phyloP scores from a whole-genome alignment of 2,888 invertebrate genomes.

The Cerastis leucographa region DNA sequence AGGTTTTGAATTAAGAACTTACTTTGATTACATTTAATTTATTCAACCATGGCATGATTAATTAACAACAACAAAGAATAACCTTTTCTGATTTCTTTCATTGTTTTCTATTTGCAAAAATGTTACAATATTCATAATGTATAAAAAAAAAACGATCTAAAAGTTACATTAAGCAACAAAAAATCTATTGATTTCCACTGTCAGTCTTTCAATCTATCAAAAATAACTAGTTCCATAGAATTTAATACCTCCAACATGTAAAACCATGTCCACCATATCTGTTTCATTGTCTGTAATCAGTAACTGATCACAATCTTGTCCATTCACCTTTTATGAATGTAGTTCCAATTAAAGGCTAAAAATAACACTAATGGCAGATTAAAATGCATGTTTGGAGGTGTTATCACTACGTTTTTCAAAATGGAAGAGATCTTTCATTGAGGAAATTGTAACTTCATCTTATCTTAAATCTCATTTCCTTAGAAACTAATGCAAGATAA shows the following conservation, averaged over 20 bases:
- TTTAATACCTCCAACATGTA: slow-evolving; percentile 24
- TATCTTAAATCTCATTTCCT: background rate
- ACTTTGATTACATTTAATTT: background rate
- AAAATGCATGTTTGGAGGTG: background rate
- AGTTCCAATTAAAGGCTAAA: slow-evolving; percentile 22
- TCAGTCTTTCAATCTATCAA: slow-evolving; percentile 8
- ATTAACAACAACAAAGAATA: background rate
- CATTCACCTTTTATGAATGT: slow-evolving; percentile 65
- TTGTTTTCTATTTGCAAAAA: background rate
- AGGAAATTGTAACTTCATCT: background rate
- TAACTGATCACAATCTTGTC: slow-evolving; percentile 58
- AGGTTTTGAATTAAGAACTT: background rate
- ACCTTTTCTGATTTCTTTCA: background rate
- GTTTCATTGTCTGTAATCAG: slow-evolving; percentile 53
- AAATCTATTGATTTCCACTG: slow-evolving; percentile 28
- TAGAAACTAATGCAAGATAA: background rate
- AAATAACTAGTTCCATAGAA: slow-evolving; percentile 22
- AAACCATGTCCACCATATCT: slow-evolving; percentile 16
- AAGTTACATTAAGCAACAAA: slow-evolving; percentile 21
- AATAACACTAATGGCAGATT: slow-evolving; percentile 32
- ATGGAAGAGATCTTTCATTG: slow-evolving; percentile 4
- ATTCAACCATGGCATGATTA: background rate
- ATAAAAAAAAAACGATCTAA: background rate
- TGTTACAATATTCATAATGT: background rate
- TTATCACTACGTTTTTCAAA: slow-evolving; percentile 10